Conservation (phyloP, 2,797 vertebrate species). For the Phoxinus dragarum region DNA sequence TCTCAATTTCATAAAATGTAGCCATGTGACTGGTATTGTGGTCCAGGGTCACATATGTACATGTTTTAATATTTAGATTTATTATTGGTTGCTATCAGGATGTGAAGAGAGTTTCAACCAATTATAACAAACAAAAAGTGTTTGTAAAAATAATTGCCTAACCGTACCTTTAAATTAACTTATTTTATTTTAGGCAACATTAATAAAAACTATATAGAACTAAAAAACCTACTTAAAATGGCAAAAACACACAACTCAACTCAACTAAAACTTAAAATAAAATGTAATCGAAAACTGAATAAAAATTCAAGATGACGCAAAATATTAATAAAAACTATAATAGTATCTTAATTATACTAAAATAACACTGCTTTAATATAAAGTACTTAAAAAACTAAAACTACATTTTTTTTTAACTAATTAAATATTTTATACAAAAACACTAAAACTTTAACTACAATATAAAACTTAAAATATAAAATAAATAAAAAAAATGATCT, state of each 20-base stretch:
- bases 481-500: too few species aligned
- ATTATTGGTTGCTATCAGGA: background rate
- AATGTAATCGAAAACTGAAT: too few species aligned
- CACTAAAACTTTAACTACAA: background rate
- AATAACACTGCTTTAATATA: background rate
- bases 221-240: background rate
- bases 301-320: too few species aligned
- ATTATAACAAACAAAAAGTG: background rate
- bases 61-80: background rate
- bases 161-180: too few species aligned
- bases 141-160: too few species aligned
- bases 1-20: too few species aligned
- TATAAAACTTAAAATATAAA: background rate
- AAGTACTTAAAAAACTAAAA: background rate
- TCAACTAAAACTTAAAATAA: background rate
- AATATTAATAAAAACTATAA: too few species aligned
- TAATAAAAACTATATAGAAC: background rate
- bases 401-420: too few species aligned
- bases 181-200: background rate
- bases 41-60: too few species aligned
- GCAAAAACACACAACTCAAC: too few species aligned
- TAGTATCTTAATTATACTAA: too few species aligned
- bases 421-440: background rate
- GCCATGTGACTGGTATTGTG: too few species aligned
- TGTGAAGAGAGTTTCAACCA: background rate